Conservation (phyloP, 2,797 vertebrate genomes). For the Rhodeus uyekii region DNA sequence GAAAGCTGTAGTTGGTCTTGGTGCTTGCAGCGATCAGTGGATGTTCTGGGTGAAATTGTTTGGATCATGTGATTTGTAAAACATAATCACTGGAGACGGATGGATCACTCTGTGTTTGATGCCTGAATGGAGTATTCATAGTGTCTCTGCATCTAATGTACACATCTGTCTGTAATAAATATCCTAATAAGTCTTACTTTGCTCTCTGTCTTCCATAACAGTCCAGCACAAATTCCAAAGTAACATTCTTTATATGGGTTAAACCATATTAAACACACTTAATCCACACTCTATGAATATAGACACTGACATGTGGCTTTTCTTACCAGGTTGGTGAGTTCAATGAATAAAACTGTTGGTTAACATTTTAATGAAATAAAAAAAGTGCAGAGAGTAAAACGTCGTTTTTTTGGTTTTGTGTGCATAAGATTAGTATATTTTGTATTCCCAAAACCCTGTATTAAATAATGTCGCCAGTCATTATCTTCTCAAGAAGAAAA, state of each 20-base stretch:
- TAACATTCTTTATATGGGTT: not conserved
- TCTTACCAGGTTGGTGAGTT: not conserved
- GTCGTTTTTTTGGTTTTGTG: no score
- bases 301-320: not conserved
- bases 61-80: slow-evolving; percentile 20
- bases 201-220: not conserved
- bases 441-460: no score
- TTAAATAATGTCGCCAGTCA: no score
- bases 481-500: no score
- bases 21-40: not conserved
- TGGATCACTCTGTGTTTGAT: slow-evolving; percentile 12
- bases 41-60: not conserved
- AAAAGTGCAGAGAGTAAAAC: not conserved
- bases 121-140: slow-evolving; percentile 24
- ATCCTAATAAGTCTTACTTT: slow-evolving; percentile 26
- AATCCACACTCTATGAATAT: not conserved
- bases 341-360: no score
- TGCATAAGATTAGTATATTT: no score
- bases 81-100: not conserved
- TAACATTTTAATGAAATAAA: no score
- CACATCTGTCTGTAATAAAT: slow-evolving; percentile 55
- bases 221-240: not conserved
- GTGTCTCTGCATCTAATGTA: slow-evolving; percentile 41
- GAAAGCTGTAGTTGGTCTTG: slow-evolving; percentile 18
- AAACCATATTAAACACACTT: not conserved